Base-by-base conservation (phyloP, 2,113 vertebrate genomes). In the Zingel zingel region DNA sequence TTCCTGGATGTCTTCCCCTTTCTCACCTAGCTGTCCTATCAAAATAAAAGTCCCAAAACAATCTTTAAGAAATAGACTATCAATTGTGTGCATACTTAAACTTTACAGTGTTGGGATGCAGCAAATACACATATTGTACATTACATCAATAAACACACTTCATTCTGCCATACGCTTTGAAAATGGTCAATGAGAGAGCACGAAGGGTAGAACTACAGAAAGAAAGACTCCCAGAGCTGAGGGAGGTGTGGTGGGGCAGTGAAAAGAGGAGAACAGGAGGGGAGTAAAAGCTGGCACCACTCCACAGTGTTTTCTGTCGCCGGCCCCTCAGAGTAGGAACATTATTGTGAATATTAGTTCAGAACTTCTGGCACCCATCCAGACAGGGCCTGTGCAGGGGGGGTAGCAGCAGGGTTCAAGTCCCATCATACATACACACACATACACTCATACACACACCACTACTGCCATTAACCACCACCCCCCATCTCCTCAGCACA, bases 281-380 rank as follows among this genome's bases (percentile, higher is more conserved):
- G 83, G 80, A 86, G 89, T 70, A 68, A 85, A 88, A 90, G 85
- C 83, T 94, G 92, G 93, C 90, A 83, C 74, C 7, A 86, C 87
- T 93, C 94, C 90, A 89, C 86, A 91, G 86, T 90, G 88, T 91
- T 91, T 89, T 89, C 84, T 89, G 88, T 89, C 63, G 47, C 83
- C 62, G 74, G 90, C 66, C 82, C 86, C 83, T 91, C 75, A 16
- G 90, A 88, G 91, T 78, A 89, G 70, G 72, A 89, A 89, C 89
- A 91, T 91, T 94, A 92, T 86, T 90, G 86, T 91, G 89, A 92
- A 92, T 95, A 93, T 94, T 91, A 93, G 92, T 87, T 82, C 86
- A 92, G 88, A 92, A 92, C 85, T 88, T 84, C 72, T 95, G 95
- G 94, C 93, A 83, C 61, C 67, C 75, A 73, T 92, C 93, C 95